Base-by-base conservation (phyloP, 2,113 vertebrate genomes). In the Labeo catla region DNA sequence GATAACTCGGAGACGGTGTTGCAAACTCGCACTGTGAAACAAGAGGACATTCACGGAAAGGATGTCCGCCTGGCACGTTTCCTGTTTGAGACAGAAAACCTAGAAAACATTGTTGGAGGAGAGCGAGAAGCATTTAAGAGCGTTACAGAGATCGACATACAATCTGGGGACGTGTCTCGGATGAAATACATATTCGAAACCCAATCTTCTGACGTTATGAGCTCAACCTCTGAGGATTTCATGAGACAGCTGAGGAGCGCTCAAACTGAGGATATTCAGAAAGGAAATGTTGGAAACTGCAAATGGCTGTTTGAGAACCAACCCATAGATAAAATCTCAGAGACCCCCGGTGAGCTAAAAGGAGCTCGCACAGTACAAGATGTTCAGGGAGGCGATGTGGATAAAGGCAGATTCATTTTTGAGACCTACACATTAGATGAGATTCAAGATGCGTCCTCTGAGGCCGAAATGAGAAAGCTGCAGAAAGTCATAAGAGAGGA, bases 251-350 rank as follows among this genome's bases (percentile, higher is more conserved):
- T 97, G 57, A 96, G 96, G 93, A 94, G 84, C 16, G 89, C 94
- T 84, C 95, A 95, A 89, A 81, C 90, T 19, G 95, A 97, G 90
- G 96, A 98, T 70, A 96, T 97, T 91, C 96, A 97, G 88, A 96
- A 93, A 93, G 97, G 97, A 87, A 95, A 96, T 86, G 96, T 98
- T 83, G 94, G 95, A 86, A 94, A 93, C 82, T 97, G 96, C 86
- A 96, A 92, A 87, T 97, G 96, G 97, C 94, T 96, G 49, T 98
- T 97, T 94, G 97, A 98, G 94, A 98, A 97, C 78, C 96, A 95
- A 50, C 93, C 95, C 9, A 96, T 97, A 52, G 95, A 97, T 86
- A 90, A 85, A 61, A 96, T 97, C 87, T 91, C 91, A 50, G 94
- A 96, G 84, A 91, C 84, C 76, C 83, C 92, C 74, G 93, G 94